phyloP scores from a whole-genome alignment of 2,113 vertebrate genomes.

The Alethe castanea region DNA sequence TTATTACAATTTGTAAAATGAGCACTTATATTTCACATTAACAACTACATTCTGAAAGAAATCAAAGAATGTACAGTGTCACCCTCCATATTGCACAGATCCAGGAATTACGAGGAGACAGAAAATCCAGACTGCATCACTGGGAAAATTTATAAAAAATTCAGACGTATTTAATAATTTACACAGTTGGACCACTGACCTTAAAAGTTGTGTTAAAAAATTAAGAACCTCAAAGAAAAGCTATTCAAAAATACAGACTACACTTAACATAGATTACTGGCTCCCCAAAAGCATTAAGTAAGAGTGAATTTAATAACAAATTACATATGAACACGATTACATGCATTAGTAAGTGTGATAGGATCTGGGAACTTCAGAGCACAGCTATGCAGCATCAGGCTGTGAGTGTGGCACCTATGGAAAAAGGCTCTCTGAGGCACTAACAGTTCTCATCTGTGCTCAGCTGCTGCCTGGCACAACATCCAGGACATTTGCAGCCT shows the following conservation, averaged over 20 bases:
- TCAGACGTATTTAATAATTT: slow-evolving; percentile 63
- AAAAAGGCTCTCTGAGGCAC: not conserved
- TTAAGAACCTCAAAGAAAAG: slow-evolving; percentile 52
- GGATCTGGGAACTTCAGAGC: not conserved
- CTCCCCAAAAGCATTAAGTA: not conserved
- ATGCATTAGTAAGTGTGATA: not conserved
- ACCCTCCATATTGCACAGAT: not conserved
- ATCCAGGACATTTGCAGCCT: not conserved
- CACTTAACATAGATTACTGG: slow-evolving; percentile 23
- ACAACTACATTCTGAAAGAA: not conserved
- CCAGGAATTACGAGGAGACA: not conserved
- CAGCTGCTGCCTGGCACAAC: not conserved
- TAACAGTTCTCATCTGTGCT: not conserved
- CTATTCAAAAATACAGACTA: slow-evolving; percentile 14
- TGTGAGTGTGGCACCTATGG: not conserved
- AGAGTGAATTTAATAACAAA: slow-evolving; percentile 18
- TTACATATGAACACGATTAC: not conserved
- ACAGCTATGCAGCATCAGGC: not conserved
- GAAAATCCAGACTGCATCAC: not conserved
- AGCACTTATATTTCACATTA: not conserved
- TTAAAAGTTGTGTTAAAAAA: slow-evolving; percentile 69
- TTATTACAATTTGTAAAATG: not conserved
- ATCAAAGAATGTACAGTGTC: not conserved
- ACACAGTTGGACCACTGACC: slow-evolving; percentile 46
- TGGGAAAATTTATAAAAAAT: slow-evolving; percentile 59